Evolutionary conservation across 2,888 invertebrate genomes (phyloP).

Genomic region (Idaea straminata): DNA sequence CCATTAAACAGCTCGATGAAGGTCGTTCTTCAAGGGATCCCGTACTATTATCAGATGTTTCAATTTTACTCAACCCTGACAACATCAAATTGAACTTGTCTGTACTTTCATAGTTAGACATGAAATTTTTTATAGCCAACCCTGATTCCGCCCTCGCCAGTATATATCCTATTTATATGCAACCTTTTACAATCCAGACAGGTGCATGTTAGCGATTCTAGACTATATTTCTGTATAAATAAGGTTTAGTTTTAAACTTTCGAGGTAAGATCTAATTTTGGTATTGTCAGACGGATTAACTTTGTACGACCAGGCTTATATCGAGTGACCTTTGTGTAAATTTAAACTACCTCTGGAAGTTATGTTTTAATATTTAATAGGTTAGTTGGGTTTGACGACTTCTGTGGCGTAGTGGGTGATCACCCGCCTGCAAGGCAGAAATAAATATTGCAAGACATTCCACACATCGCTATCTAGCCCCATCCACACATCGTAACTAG

Average conservation of each 20-base stretch:
- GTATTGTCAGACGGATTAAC: slow-evolving; percentile 12
- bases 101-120: not conserved
- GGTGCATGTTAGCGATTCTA: not conserved
- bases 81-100: not conserved
- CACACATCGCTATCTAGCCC: too few relatives aligned
- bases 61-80: not conserved
- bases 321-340: not conserved
- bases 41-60: not conserved
- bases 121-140: not conserved
- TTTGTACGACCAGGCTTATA: not conserved
- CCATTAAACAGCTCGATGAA: too few relatives aligned
- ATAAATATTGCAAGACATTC: too few relatives aligned
- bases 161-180: slow-evolving; percentile 14
- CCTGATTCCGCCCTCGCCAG: not conserved
- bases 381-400: not conserved
- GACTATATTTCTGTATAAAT: not conserved
- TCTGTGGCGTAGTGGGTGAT: not conserved
- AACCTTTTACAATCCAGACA: slow-evolving; percentile 17
- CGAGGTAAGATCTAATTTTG: not conserved
- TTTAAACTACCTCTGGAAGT: not conserved
- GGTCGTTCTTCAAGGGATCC: too few relatives aligned
- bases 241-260: not conserved
- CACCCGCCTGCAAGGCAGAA: not conserved
- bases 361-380: not conserved
- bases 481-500: too few relatives aligned